Conservation (phyloP, 2,113 vertebrate species). For the Melozone crissalis region DNA sequence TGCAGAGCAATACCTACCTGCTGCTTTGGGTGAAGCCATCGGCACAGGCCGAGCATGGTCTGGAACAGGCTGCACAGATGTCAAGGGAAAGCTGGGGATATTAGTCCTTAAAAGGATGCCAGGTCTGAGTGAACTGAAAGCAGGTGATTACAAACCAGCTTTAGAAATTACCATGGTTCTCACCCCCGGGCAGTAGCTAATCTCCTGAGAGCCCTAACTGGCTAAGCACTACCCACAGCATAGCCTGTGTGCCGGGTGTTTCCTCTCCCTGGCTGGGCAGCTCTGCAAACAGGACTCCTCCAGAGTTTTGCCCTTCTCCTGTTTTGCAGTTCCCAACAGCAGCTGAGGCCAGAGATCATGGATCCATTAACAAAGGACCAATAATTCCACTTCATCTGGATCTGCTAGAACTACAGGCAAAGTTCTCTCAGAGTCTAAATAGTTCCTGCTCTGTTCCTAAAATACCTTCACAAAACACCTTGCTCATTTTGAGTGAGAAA, state of each 20-base stretch:
- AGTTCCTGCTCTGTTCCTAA: not conserved
- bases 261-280: not conserved
- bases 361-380: not conserved
- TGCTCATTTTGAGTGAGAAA: not conserved
- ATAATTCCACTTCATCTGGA: not conserved
- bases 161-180: constrained; percentile 34
- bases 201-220: not conserved
- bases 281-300: not conserved
- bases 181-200: constrained; percentile 30
- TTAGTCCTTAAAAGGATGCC: not conserved
- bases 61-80: not conserved
- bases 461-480: not conserved
- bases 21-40: not conserved
- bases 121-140: constrained; percentile 21
- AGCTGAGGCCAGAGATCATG: not conserved
- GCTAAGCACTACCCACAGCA: not conserved
- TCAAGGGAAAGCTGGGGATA: constrained; percentile 30
- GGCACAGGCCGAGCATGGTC: accelerated
- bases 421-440: not conserved
- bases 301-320: not conserved
- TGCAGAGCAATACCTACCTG: not conserved
- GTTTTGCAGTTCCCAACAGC: not conserved
- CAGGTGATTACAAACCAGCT: constrained; percentile 49
- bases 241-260: not conserved
- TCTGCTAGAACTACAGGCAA: not conserved